Percentiles rank a stretch among this genome's conserved stretches.
Evolutionary conservation across 2,797 vertebrate species (phyloP).

Genomic region (Okamejei kenojei): DNA sequence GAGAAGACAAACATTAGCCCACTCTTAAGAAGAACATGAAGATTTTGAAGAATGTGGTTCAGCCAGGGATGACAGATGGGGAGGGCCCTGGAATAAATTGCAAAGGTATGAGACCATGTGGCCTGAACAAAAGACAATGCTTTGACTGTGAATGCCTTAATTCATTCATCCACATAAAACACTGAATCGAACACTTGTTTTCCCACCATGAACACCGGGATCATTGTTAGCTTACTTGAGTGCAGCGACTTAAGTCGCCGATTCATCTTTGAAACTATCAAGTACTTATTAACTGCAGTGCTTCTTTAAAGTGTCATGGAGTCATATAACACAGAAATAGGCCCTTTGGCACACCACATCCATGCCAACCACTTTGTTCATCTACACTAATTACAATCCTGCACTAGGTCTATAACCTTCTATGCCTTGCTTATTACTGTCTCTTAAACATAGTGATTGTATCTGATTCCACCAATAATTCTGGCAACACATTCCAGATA

Average conservation of each 20-base stretch:
- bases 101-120: neutral
- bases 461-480: no score
- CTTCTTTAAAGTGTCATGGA: neutral
- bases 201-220: neutral
- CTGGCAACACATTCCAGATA: no score
- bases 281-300: neutral
- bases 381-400: no score
- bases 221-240: neutral
- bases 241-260: neutral
- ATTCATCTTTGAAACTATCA: neutral
- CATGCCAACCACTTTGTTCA: no score
- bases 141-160: neutral
- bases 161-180: neutral
- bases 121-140: neutral
- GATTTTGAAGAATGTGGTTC: neutral
- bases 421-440: no score
- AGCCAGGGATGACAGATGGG: neutral
- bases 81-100: neutral
- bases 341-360: no score
- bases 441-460: no score
- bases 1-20: neutral
- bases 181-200: neutral
- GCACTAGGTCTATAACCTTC: no score
- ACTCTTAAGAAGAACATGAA: neutral
- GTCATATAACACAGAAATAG: no score